A percentile compares a stretch with the other conserved stretches of the same genome.
phyloP scores from a whole-genome alignment of 2,113 vertebrate genomes.

The Nycticebus coucang region DNA sequence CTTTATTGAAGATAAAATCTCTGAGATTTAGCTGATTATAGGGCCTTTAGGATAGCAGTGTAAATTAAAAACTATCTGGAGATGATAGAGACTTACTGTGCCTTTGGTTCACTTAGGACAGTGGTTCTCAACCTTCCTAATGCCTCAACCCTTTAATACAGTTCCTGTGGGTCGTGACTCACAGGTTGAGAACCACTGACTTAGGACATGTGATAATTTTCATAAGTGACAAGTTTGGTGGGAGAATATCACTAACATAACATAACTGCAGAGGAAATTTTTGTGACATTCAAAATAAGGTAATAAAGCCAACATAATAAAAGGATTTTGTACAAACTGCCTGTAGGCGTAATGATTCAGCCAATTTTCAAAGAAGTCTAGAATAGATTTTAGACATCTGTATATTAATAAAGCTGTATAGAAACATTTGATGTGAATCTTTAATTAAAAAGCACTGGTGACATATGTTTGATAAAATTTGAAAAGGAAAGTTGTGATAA shows the following conservation, averaged over 20 bases:
- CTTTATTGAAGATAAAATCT: neutral
- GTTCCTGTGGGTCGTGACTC: too few species aligned
- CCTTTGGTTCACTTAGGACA: neutral
- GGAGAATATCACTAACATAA: neutral
- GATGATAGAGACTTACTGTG: neutral
- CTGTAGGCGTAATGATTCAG: neutral
- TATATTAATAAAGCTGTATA: conserved; percentile 24
- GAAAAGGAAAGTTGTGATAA: neutral
- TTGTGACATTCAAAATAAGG: neutral
- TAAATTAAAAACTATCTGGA: neutral
- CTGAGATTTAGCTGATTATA: neutral
- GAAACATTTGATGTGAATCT: neutral
- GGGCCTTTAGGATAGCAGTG: neutral
- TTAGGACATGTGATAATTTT: neutral
- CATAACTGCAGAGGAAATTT: neutral
- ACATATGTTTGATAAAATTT: neutral
- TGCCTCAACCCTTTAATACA: too few species aligned
- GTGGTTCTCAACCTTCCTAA: too few species aligned
- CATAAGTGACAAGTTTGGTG: neutral
- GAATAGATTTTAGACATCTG: neutral
- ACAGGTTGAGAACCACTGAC: too few species aligned
- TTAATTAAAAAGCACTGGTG: neutral
- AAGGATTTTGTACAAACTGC: neutral
- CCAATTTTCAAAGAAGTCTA: neutral
- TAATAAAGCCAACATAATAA: neutral